These are phyloP conservation scores for Accipiter virgatus DNA, from an alignment of 2,113 vertebrate genomes.

Conservation along the genomic window DNA sequence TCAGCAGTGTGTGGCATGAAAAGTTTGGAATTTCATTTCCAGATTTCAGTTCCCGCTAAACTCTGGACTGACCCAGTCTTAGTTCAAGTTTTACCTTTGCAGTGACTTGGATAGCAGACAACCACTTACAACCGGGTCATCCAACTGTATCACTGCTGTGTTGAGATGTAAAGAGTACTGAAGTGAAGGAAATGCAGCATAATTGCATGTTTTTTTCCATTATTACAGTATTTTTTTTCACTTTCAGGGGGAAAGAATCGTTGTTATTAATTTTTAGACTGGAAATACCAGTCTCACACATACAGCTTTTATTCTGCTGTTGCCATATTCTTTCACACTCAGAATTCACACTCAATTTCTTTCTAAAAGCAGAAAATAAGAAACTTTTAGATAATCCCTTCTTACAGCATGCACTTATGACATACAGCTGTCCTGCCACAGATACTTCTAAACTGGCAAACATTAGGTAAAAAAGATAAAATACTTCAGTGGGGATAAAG, in stretches of 20 bases:
- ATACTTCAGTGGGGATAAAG: background rate
- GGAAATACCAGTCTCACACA: background rate
- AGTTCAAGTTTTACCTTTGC: background rate
- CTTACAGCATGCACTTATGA: background rate
- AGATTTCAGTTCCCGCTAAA: background rate
- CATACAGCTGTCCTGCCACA: background rate
- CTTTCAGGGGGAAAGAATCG: background rate
- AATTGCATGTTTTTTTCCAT: background rate
- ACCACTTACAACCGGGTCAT: background rate
- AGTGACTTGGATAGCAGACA: background rate
- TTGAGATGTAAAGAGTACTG: background rate
- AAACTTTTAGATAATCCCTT: background rate
- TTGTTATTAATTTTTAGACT: background rate
- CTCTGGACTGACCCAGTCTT: background rate
- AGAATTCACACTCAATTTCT: background rate
- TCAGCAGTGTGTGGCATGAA: background rate
- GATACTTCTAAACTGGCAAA: background rate
- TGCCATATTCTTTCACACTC: background rate
- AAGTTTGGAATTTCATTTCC: background rate
- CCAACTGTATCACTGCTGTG: background rate
- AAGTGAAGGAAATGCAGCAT: background rate
- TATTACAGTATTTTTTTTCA: background rate
- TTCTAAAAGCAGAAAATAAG: background rate
- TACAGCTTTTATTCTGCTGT: background rate
- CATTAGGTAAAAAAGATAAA: background rate